These are phyloP conservation scores for Xestoiulus laeticollis DNA, from an alignment of 2,888 invertebrate genomes.

Conservation along the genomic window DNA sequence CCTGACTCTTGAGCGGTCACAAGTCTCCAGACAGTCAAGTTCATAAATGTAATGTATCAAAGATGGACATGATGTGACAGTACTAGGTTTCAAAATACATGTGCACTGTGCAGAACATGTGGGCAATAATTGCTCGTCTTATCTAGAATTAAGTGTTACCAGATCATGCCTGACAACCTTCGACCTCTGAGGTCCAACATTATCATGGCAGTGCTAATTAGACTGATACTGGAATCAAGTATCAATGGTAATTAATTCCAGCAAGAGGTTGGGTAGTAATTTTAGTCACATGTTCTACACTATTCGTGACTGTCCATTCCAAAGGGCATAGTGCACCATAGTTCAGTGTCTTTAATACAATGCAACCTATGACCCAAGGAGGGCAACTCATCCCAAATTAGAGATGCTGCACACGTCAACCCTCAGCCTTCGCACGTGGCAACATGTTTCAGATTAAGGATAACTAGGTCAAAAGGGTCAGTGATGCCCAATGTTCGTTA, in stretches of 20 bases:
- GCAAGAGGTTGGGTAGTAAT: no score
- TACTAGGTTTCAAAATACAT: no score
- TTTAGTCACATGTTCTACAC: neutral
- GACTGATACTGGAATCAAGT: neutral
- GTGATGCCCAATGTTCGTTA: no score
- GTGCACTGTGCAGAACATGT: no score
- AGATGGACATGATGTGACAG: no score
- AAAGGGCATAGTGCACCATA: neutral
- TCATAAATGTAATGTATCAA: no score
- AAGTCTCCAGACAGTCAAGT: no score
- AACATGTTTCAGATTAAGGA: neutral
- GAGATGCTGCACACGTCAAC: neutral
- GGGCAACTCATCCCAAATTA: neutral
- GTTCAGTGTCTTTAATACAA: neutral
- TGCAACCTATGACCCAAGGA: neutral
- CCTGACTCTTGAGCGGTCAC: no score
- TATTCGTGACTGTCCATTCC: neutral
- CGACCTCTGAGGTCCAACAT: neutral
- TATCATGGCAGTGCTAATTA: neutral
- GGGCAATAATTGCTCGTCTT: no score
- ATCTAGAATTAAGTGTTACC: no score
- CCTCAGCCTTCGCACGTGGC: neutral
- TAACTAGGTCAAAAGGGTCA: neutral
- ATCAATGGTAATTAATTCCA: no score
- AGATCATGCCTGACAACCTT: no score